Conservation (phyloP, 2,797 vertebrate species). For the Erithacus rubecula region DNA sequence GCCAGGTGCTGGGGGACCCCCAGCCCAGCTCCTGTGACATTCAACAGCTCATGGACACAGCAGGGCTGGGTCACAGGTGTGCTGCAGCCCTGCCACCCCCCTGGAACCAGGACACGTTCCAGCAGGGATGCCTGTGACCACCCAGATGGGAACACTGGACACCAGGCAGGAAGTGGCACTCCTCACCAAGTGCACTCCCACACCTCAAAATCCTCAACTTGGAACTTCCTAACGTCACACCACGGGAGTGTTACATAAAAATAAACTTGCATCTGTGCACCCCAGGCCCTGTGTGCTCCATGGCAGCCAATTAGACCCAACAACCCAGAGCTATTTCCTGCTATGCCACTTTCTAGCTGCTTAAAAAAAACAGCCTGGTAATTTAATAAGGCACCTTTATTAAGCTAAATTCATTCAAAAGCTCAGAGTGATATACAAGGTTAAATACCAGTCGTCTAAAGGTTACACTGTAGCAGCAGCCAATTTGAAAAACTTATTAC, state of each 20-base stretch:
- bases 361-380: background rate
- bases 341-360: background rate
- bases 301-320: conserved; percentile 55
- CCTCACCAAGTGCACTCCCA: background rate
- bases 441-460: conserved; percentile 63
- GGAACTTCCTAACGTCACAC: background rate
- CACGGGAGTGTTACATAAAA: background rate
- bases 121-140: background rate
- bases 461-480: conserved; percentile 50
- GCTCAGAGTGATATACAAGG: conserved; percentile 64
- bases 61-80: fast-evolving
- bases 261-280: background rate
- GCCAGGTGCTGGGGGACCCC: background rate
- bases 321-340: conserved; percentile 62
- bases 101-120: background rate
- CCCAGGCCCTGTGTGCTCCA: background rate
- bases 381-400: conserved; percentile 67
- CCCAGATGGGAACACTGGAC: fast-evolving
- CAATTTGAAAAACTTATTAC: conserved; percentile 70
- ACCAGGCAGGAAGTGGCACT: background rate
- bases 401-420: conserved; percentile 55
- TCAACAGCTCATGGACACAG: background rate
- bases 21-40: background rate
- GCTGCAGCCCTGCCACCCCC: background rate
- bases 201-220: background rate